Conservation (phyloP, 2,113 vertebrate species). For the Esox niger region DNA sequence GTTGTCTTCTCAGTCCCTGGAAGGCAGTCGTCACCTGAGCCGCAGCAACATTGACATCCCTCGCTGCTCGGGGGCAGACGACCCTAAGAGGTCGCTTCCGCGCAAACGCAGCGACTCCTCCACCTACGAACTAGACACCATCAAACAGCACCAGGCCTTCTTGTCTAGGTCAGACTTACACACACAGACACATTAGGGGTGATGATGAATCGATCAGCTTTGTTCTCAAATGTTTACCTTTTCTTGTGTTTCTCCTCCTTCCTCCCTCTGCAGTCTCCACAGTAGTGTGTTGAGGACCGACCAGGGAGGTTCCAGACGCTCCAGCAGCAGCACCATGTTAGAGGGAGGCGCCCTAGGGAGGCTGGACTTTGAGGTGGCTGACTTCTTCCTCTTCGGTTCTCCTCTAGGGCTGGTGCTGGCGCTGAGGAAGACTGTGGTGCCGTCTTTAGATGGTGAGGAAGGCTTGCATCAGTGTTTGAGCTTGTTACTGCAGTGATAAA, state of each 20-base stretch:
- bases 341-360: constrained; percentile 80
- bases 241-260: neutral
- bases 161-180: constrained; percentile 84
- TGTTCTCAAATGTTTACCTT: neutral
- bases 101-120: constrained; percentile 97
- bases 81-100: constrained; percentile 85
- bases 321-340: constrained; percentile 89
- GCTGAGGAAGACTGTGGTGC: constrained; percentile 91
- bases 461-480: too few species aligned
- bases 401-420: constrained; percentile 93
- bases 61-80: constrained; percentile 81
- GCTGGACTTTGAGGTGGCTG: constrained; percentile 92
- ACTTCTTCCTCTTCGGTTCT: constrained; percentile 96
- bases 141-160: constrained; percentile 97
- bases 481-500: too few species aligned
- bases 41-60: constrained; percentile 97
- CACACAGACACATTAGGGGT: neutral
- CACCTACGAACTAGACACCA: constrained; percentile 94
- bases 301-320: constrained; percentile 80
- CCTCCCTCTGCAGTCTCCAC: constrained; percentile 78
- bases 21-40: constrained; percentile 91
- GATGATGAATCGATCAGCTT: neutral
- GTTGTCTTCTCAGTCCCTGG: constrained; percentile 77
- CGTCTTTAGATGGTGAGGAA: constrained; percentile 82
- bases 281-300: constrained; percentile 85